Percentiles rank a stretch among this genome's conserved stretches.
Evolutionary conservation across 2,888 invertebrate genomes (phyloP).

Genomic region (Rhodophaea formosa): DNA sequence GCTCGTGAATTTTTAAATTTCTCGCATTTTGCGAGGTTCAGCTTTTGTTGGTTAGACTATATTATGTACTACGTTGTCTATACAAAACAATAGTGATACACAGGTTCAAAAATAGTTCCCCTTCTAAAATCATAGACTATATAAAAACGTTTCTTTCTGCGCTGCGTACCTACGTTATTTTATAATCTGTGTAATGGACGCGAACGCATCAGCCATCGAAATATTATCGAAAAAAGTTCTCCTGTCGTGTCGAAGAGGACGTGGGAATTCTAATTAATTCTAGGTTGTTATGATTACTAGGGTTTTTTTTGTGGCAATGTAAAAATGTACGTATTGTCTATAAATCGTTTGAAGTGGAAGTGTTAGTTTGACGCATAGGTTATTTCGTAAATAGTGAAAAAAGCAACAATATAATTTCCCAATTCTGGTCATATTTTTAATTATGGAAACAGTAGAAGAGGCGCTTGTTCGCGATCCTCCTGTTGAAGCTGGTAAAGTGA

Average conservation of each 20-base stretch:
- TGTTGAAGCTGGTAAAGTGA: conserved; percentile 46
- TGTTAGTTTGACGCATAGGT: conserved; percentile 6
- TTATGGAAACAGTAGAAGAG: conserved; percentile 51
- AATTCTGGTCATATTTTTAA: conserved; percentile 19
- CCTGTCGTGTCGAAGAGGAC: neutral
- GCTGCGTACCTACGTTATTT: neutral
- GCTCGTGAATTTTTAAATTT: no score
- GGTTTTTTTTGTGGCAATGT: neutral
- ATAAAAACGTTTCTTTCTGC: no score
- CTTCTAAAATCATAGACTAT: no score
- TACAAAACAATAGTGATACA: no score
- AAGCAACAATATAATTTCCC: conserved; percentile 26
- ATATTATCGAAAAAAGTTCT: neutral
- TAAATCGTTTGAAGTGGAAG: neutral
- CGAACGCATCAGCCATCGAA: neutral
- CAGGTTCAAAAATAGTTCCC: no score
- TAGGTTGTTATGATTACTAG: neutral
- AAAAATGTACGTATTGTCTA: conserved; percentile 1
- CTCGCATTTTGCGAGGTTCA: no score
- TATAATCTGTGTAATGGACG: neutral
- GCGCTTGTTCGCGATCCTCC: conserved; percentile 39
- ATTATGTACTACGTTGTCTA: no score
- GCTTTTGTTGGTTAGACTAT: no score
- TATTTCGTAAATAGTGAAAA: conserved; percentile 3
- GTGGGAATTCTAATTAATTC: neutral